Evolutionary conservation across 2,888 invertebrate genomes (phyloP).

Genomic region (Elmis aenea): DNA sequence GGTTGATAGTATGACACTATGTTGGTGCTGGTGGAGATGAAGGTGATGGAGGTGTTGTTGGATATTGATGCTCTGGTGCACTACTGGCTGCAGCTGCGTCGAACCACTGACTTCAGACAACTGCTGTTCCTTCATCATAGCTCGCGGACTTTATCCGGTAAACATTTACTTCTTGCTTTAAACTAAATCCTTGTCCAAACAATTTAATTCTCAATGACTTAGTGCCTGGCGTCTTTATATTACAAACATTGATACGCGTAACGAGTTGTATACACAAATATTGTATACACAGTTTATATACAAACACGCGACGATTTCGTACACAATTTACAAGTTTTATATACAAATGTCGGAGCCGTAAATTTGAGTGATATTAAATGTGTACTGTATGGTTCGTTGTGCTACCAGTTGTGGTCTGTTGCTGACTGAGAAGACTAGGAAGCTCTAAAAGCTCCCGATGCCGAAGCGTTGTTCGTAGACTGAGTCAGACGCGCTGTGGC

Average conservation of each 20-base stretch:
- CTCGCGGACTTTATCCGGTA: slow-evolving; percentile 35
- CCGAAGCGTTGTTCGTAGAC: slow-evolving; percentile 20
- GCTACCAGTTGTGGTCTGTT: slow-evolving; percentile 15
- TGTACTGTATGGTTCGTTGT: slow-evolving; percentile 19
- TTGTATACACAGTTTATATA: slow-evolving; percentile 43
- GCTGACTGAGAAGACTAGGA: slow-evolving; percentile 14
- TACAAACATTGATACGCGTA: slow-evolving; percentile 47
- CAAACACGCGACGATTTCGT: slow-evolving; percentile 42
- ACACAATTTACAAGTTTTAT: slow-evolving; percentile 45
- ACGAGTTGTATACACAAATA: slow-evolving; percentile 44
- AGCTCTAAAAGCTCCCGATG: slow-evolving; percentile 13
- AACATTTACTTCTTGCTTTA: slow-evolving; percentile 42
- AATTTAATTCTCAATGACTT: slow-evolving; percentile 43
- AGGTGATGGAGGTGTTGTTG: slow-evolving; percentile 46
- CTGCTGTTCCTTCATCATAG: slow-evolving; percentile 46
- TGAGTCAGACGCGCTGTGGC: slow-evolving; percentile 31
- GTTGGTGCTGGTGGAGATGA: slow-evolving; percentile 44
- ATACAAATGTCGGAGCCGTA: slow-evolving; percentile 41
- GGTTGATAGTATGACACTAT: slow-evolving; percentile 40
- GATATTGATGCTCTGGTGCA: slow-evolving; percentile 41
- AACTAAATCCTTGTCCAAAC: slow-evolving; percentile 38
- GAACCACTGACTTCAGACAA: slow-evolving; percentile 40
- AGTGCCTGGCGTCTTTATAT: slow-evolving; percentile 38
- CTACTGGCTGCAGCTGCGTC: slow-evolving; percentile 33
- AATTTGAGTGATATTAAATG: slow-evolving; percentile 35